Base-by-base conservation (phyloP, 2,113 vertebrate genomes). In the Muntiacus reevesi region DNA sequence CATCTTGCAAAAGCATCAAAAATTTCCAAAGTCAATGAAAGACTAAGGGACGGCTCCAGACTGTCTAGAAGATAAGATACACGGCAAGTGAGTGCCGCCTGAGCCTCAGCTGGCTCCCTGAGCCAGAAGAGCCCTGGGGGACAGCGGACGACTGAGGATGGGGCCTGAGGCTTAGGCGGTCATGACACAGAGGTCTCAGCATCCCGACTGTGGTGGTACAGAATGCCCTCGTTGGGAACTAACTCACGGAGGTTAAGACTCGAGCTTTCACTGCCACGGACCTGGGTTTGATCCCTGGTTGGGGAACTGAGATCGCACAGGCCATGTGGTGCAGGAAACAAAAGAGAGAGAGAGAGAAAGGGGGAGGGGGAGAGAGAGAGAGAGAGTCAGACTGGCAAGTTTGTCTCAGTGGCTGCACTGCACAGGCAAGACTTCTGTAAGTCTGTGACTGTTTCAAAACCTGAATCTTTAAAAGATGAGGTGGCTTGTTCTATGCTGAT, bases 1-100 rank as follows among this genome's bases (percentile, higher is more conserved):
- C 40, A 21, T 81, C 78, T 81, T 81, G 30, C 67, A 21, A n/a
- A 81, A n/a, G 47, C 4, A 30, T 33, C 28, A 13, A 4, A 47
- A 74, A 50, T 52, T 89, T 9, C 89, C 1, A 55, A 93, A 84
- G 91, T 30, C 12, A 57, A 36, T n/a, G 85, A 25, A 74, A 60
- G 59, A 93, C 23, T 12, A 12, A 92, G 76, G 82, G 21, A 50
- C 36, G 5, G 50, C 2, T 71, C 59, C 40, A 78, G 62, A 40
- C n/a, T 47, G 67, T 79, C 76, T 64, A 50, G 50, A 54, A 54
- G 55, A 25, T 27, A 40, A 25, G 27, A 27, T 3, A 30, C 7
- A 2, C 1, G n/a, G 17, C 13, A 17, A 33, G 16, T 4, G 5
- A 23, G 14, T 4, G 43, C 54, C 10, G 1, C 30, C 55, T 33